Conservation (phyloP, 2,797 vertebrate genomes). For the Pipistrellus pygmaeus region DNA sequence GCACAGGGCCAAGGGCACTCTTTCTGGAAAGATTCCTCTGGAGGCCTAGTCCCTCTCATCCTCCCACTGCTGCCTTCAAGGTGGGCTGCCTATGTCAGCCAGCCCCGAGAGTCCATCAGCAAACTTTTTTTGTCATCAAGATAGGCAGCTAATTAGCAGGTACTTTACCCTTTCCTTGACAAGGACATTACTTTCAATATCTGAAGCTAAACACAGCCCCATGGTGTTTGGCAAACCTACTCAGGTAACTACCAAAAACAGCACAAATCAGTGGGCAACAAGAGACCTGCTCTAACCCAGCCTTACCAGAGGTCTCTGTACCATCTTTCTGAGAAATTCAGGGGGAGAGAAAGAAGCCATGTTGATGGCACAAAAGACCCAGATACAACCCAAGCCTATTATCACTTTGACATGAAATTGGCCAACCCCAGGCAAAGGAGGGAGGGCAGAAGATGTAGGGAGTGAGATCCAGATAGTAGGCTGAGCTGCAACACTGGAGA, state of each 20-base stretch:
- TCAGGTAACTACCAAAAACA: slow-evolving; percentile 73
- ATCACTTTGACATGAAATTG: background rate
- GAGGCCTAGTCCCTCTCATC: background rate
- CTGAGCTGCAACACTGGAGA: background rate
- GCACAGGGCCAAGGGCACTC: background rate
- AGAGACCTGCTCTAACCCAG: slow-evolving; percentile 36
- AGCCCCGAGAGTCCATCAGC: background rate
- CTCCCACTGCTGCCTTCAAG: background rate
- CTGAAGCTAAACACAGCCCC: slow-evolving; percentile 73
- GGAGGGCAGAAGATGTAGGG: background rate
- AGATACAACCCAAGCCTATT: background rate
- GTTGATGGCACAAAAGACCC: slow-evolving; percentile 24
- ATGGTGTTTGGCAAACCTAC: slow-evolving; percentile 37
- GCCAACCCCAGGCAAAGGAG: background rate
- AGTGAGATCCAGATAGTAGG: background rate
- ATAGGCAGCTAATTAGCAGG: slow-evolving; percentile 61
- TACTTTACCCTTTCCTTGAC: background rate
- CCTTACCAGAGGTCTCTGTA: background rate
- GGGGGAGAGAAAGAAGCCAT: slow-evolving; percentile 19
- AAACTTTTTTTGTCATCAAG: slow-evolving; percentile 67
- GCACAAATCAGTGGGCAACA: background rate
- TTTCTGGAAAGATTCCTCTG: background rate
- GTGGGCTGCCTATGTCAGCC: background rate
- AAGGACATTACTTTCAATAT: slow-evolving; percentile 80
- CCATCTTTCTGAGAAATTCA: slow-evolving; percentile 37